phyloP scores from a whole-genome alignment of 2,888 invertebrate genomes.

The Lasiommata megera region DNA sequence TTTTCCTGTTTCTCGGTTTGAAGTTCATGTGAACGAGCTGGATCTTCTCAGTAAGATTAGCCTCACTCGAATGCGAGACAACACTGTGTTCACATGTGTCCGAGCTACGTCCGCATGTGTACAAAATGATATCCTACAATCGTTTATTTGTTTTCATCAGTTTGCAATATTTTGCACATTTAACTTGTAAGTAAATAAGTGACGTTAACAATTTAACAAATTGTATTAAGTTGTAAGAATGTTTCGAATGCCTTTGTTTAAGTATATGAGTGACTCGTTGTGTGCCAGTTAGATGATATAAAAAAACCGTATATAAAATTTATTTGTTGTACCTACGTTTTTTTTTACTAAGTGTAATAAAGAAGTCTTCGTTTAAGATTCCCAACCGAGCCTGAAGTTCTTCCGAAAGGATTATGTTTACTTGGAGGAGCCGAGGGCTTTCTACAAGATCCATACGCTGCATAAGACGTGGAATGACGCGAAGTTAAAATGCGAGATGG shows the following conservation, averaged over 20 bases:
- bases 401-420: conserved; percentile 62
- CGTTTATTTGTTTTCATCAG: conserved; percentile 29
- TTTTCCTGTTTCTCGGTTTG: conserved; percentile 27
- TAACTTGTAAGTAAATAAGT: conserved; percentile 34
- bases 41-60: conserved; percentile 16
- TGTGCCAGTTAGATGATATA: too few relatives aligned
- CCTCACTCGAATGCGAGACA: background rate
- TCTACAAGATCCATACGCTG: conserved; percentile 61
- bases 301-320: too few relatives aligned
- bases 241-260: background rate
- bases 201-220: background rate
- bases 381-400: conserved; percentile 46
- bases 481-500: conserved; percentile 47
- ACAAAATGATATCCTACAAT: conserved; percentile 31
- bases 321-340: background rate
- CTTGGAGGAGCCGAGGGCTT: conserved; percentile 45
- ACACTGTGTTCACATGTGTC: conserved; percentile 4
- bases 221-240: background rate
- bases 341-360: background rate
- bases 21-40: background rate
- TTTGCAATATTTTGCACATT: conserved; percentile 25
- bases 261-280: conserved; percentile 7
- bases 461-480: conserved; percentile 53
- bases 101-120: background rate
- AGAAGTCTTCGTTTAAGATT: conserved; percentile 43